Evolutionary conservation across 2,797 vertebrate genomes (phyloP), one percentile per base, ranked within the genome.

Genomic region (Tarsius wallacei): DNA sequence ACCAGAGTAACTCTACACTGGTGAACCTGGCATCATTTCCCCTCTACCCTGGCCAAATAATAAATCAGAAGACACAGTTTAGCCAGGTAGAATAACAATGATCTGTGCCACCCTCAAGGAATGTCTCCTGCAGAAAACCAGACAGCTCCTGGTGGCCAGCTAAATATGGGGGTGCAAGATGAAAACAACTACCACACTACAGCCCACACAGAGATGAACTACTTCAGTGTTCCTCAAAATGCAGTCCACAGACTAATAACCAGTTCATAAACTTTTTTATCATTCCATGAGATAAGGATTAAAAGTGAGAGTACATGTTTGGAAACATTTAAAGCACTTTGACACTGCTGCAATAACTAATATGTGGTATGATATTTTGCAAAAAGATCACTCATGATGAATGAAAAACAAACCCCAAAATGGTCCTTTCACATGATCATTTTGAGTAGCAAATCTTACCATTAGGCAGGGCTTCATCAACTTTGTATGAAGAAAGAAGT

Each of bases 321-420:
- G 28, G 63, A 94, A 71, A 71, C 17, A 57, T 92, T 77, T 91
- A 88, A 6, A 89, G 57, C 31, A 86, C 78, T 36, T 7, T 83
- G 42, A 59, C 26, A 80, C 19, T 96, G 28, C 14, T 12, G 1
- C 22, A 84, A 85, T 53, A 88, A 85, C 12, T 22, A 42, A 42
- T 42, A 22, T 83, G n/a, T 81, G 36, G 47, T 64, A 94, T 88
- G 66, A 57, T 64, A 81, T 91, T 85, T 73, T 71, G 57, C 31
- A 55, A 66, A 93, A 85, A 28, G 47, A 87, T 68, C 74, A 66
- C 15, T 77, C 1, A 21, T 71, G 28, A 81, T 53, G n/a, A 90
- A 87, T 76, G 55, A 10, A 93, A 94, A 82, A 42, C 24, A 70
- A 92, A 61, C 24, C 33, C 31, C 57, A 82, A 59, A 71, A 78